A percentile compares a stretch with the other conserved stretches of the same genome.
Evolutionary conservation across 2,888 invertebrate species (phyloP).

Genomic region (Calameuta pallipes): DNA sequence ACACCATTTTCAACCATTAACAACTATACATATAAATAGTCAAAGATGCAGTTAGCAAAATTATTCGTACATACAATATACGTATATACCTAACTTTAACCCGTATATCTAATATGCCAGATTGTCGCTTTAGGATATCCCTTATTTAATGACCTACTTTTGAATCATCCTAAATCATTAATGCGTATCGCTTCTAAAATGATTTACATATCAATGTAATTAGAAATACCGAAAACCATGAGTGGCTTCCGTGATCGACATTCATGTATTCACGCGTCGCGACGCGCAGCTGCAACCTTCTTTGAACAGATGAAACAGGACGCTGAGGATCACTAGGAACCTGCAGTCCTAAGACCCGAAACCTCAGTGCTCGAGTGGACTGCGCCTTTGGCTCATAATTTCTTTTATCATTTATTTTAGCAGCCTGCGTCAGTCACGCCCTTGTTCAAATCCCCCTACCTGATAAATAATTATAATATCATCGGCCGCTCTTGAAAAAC

Average conservation of each 20-base stretch:
- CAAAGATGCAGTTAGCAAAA: neutral
- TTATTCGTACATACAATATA: neutral
- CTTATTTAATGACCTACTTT: neutral
- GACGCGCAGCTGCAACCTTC: constrained; percentile 2
- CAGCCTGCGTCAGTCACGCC: constrained; percentile 38
- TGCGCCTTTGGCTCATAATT: constrained; percentile 23
- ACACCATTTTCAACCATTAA: neutral
- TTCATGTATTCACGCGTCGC: neutral
- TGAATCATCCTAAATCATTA: neutral
- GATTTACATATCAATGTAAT: neutral
- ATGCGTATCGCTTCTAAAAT: neutral
- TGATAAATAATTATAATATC: constrained; percentile 47
- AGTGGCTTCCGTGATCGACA: neutral
- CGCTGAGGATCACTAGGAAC: neutral
- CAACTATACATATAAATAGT: neutral
- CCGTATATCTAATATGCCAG: no score
- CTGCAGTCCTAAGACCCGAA: neutral
- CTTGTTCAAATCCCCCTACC: constrained; percentile 38
- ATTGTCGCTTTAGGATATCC: neutral
- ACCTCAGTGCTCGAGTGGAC: constrained; percentile 1
- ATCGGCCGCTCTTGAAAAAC: constrained; percentile 31
- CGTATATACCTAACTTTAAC: no score
- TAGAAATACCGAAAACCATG: neutral
- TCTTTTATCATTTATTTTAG: constrained; percentile 32
- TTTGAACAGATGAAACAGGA: neutral